These are phyloP conservation scores for Cheilinus undulatus DNA, from an alignment of 2,113 vertebrate species.

Conservation along the genomic window DNA sequence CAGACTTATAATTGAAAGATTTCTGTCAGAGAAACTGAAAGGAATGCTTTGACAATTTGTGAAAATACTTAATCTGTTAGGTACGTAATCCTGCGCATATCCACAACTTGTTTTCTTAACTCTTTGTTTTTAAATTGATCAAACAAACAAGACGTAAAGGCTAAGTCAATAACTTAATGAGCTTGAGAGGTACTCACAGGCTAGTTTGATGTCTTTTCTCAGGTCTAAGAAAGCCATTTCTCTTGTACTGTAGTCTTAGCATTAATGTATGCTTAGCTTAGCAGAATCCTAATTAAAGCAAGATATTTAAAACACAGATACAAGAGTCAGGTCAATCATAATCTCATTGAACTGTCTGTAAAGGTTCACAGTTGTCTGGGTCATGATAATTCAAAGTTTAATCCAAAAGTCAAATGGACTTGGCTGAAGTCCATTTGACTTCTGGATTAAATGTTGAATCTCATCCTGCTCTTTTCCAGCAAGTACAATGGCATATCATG, in stretches of 20 bases:
- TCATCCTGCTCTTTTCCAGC: background rate
- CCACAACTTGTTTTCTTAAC: background rate
- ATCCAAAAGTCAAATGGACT: background rate
- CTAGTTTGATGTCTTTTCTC: background rate
- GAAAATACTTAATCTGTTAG: background rate
- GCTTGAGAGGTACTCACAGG: background rate
- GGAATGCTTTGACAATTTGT: background rate
- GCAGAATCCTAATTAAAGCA: background rate
- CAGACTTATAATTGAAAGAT: no score
- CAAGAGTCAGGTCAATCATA: background rate
- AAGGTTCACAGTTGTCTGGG: background rate
- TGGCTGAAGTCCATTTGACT: background rate
- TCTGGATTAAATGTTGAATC: background rate
- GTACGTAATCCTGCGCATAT: background rate
- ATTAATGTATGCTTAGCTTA: background rate
- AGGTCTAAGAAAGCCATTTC: background rate
- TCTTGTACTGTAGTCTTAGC: background rate
- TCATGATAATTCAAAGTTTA: background rate
- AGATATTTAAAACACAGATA: background rate
- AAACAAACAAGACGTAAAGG: background rate
- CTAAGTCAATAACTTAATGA: background rate
- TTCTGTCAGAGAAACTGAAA: background rate
- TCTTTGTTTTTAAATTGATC: background rate
- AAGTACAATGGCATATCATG: background rate
- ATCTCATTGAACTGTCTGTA: background rate